Percentiles rank a stretch among this genome's conserved stretches.
phyloP scores from a whole-genome alignment of 2,113 vertebrate species.

The Struthio camelus region DNA sequence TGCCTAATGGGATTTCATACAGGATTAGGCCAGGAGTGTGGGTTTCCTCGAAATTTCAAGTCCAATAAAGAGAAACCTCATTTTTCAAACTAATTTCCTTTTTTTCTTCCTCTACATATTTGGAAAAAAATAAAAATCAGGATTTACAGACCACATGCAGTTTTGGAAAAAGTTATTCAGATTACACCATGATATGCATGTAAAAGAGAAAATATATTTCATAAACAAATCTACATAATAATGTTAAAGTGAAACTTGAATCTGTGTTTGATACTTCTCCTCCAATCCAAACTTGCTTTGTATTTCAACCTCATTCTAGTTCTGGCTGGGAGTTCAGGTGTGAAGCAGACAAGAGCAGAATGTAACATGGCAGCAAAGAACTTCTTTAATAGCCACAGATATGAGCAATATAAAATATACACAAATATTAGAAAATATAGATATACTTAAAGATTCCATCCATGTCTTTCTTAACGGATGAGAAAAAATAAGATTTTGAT shows the following conservation, averaged over 20 bases:
- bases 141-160: not conserved
- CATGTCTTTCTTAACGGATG: not conserved
- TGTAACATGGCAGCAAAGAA: not conserved
- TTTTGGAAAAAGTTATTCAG: not conserved
- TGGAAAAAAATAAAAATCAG: not conserved
- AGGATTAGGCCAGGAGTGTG: constrained; percentile 23
- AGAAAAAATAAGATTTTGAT: not conserved
- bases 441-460: not conserved
- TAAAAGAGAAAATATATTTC: not conserved
- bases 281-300: not conserved
- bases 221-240: constrained; percentile 1
- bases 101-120: not conserved
- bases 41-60: not conserved
- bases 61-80: not conserved
- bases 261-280: not conserved
- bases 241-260: not conserved
- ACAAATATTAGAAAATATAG: not conserved
- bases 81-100: not conserved
- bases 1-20: constrained; percentile 21
- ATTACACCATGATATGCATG: not conserved
- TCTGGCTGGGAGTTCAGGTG: not conserved
- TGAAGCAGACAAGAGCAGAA: not conserved
- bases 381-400: not conserved
- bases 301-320: not conserved
- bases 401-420: not conserved